Evolutionary conservation across 2,888 invertebrate genomes (phyloP).

Genomic region (Drosophila limbata): DNA sequence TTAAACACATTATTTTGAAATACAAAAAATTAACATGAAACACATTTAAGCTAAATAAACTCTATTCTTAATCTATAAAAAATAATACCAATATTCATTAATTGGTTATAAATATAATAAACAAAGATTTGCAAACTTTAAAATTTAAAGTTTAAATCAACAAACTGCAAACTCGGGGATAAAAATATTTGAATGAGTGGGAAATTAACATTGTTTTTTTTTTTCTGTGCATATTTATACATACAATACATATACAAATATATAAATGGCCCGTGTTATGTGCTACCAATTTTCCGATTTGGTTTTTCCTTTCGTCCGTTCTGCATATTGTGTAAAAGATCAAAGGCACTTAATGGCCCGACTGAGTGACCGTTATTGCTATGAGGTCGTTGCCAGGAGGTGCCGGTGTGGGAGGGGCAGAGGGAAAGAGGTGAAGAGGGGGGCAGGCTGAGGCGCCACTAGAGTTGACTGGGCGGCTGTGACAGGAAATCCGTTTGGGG

Average conservation of each 20-base stretch:
- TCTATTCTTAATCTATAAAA: too few relatives aligned
- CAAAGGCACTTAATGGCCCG: slow-evolving; percentile 77
- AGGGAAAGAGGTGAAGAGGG: neutral
- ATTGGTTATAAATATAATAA: too few relatives aligned
- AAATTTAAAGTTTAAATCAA: too few relatives aligned
- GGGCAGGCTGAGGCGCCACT: slow-evolving; percentile 33
- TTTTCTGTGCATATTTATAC: neutral
- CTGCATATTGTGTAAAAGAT: slow-evolving; percentile 65
- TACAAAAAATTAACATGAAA: too few relatives aligned
- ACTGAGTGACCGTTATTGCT: slow-evolving; percentile 46
- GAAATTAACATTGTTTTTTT: too few relatives aligned
- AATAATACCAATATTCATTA: too few relatives aligned
- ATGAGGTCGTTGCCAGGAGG: neutral
- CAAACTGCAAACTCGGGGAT: too few relatives aligned
- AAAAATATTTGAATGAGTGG: too few relatives aligned
- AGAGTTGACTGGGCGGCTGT: slow-evolving; percentile 38
- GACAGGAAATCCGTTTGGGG: slow-evolving; percentile 61
- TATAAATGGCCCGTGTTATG: slow-evolving; percentile 37
- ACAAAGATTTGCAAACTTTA: too few relatives aligned
- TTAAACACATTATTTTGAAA: too few relatives aligned
- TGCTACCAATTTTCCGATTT: slow-evolving; percentile 59
- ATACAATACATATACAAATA: neutral
- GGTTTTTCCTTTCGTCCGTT: slow-evolving; percentile 32
- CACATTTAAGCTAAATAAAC: too few relatives aligned
- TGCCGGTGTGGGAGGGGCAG: neutral